Evolutionary conservation across 2,888 invertebrate genomes (phyloP).

Genomic region (Xanthia togata): DNA sequence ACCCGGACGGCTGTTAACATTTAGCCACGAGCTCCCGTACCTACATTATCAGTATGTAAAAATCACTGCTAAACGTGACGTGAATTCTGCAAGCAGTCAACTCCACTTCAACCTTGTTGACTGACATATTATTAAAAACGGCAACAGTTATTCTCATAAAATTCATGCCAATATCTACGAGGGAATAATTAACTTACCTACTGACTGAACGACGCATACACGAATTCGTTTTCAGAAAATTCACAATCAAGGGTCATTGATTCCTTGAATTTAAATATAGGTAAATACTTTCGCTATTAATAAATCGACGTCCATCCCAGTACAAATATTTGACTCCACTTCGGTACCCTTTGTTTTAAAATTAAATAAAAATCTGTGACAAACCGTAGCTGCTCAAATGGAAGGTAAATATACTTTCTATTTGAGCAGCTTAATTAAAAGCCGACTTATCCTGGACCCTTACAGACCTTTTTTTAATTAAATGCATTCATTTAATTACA

Average conservation of each 20-base stretch:
- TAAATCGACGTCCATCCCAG: not conserved
- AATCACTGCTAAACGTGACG: too few species aligned
- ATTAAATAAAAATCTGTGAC: conserved; percentile 11
- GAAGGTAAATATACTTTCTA: conserved; percentile 31
- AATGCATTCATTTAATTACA: not conserved
- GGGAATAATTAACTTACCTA: not conserved
- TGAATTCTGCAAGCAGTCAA: not conserved
- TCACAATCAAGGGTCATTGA: not conserved
- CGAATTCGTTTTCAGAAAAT: not conserved
- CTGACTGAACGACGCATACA: not conserved
- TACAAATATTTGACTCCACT: conserved; percentile 37
- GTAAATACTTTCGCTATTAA: not conserved
- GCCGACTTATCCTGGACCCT: conserved; percentile 19
- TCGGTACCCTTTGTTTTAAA: not conserved
- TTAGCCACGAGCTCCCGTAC: too few species aligned
- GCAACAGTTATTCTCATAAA: not conserved
- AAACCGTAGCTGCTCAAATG: conserved; percentile 8
- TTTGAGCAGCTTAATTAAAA: conserved; percentile 45
- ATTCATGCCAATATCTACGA: not conserved
- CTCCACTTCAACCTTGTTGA: not conserved
- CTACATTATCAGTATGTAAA: not conserved
- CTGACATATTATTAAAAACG: not conserved
- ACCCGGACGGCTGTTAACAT: too few species aligned
- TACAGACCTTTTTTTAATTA: conserved; percentile 45
- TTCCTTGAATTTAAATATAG: conserved; percentile 1